Evolutionary conservation across 2,113 vertebrate species (phyloP).

Genomic region (Origma solitaria): DNA sequence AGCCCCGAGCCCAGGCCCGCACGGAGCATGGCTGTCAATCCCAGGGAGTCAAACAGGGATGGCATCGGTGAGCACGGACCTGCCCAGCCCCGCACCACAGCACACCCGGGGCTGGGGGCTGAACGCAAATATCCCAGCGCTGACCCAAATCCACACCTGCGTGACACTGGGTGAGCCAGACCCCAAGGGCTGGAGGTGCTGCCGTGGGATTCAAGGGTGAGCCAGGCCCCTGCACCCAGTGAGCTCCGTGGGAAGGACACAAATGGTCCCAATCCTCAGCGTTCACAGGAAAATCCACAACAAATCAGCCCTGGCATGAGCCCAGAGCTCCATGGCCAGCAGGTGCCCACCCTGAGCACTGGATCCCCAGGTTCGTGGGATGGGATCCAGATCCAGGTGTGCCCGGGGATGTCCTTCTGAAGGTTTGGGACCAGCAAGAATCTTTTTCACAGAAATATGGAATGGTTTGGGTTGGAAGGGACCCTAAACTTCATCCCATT

Average conservation of each 20-base stretch:
- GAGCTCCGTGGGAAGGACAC: background rate
- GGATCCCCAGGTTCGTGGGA: background rate
- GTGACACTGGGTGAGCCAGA: background rate
- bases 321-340: background rate
- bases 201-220: rapidly evolving
- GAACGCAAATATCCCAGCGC: background rate
- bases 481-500: background rate
- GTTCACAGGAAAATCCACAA: rapidly evolving
- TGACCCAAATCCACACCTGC: rapidly evolving
- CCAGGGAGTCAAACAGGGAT: background rate
- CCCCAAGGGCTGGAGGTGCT: background rate
- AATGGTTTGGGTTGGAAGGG: background rate
- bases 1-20: background rate
- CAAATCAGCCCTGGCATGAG: background rate
- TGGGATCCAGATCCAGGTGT: background rate
- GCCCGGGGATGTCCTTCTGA: background rate
- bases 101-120: background rate
- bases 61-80: rapidly evolving
- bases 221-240: background rate
- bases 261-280: background rate
- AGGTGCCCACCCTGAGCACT: background rate
- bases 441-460: background rate
- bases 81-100: background rate
- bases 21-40: background rate
- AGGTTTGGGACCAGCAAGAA: background rate